Evolutionary conservation across 2,797 vertebrate genomes (phyloP).

Genomic region (Hapalemur alaotrensis): DNA sequence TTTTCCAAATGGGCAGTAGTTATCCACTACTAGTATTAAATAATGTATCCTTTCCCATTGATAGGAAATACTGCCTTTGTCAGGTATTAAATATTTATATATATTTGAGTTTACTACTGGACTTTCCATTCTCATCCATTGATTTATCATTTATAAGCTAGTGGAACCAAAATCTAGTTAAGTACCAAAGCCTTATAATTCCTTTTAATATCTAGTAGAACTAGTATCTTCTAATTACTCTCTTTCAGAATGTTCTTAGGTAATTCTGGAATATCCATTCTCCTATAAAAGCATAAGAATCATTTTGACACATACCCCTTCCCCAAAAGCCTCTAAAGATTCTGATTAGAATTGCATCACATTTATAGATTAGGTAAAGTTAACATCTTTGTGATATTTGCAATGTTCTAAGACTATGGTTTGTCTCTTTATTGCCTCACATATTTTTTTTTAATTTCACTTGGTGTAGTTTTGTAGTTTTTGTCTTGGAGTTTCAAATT

Average conservation of each 20-base stretch:
- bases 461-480: not conserved
- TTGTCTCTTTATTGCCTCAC: not conserved
- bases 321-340: not conserved
- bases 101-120: not conserved
- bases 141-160: not conserved
- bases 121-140: not conserved
- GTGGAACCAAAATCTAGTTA: not conserved
- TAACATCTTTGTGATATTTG: not conserved
- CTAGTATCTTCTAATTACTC: not conserved
- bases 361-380: not conserved
- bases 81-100: not conserved
- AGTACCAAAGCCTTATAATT: not conserved
- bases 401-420: not conserved
- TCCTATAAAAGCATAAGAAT: not conserved
- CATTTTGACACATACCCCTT: not conserved
- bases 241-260: not conserved
- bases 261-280: slow-evolving; percentile 5
- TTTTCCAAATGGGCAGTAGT: not conserved
- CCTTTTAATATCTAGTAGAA: not conserved
- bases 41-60: not conserved
- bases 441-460: slow-evolving; percentile 14
- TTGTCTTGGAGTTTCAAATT: not conserved
- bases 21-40: not conserved
- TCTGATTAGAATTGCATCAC: not conserved
- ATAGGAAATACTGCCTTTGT: not conserved